Base-by-base conservation (phyloP, 2,888 invertebrate species). In the Epirrita christyi region DNA sequence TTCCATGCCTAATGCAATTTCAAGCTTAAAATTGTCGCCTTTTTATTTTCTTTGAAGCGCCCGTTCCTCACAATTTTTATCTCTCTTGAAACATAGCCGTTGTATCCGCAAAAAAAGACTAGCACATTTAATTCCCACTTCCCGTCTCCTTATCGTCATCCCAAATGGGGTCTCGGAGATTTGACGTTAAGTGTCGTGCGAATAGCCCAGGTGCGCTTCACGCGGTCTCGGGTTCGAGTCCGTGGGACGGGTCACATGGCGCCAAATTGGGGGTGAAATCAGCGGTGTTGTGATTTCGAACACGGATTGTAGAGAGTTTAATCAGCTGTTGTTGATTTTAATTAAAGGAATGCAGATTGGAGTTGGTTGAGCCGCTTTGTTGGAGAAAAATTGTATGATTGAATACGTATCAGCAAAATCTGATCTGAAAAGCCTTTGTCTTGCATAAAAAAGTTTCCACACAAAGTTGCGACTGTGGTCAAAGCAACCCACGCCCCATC, bases 191-290 rank as follows among this genome's bases (percentile, higher is more conserved):
- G 79, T 77, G 77, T 64, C 75, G 79, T 79, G 79, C 52, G 79
- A 79, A 49, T 41, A 14, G 27, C 46, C n/a, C 78, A 76, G 74
- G 71, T 76, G 79, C 46, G 29, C 34, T 36, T 66, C 68, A 48
- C 71, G 56, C 58, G 53, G 54, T 61, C 67, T 66, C 64, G 37
- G 40, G 48, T 65, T 61, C 61, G 61, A 43, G 29, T 50, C 46
- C 28, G 58, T 61, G 61, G 21, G 54, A 62, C 49, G 64, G 56
- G 57, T 64, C 78, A 80, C 71, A 72, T 65, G 55, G 49, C 56
- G 53, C 59, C 68, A 79, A n/a, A 76, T 79, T 73, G 76, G 71
- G 78, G 80, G 68, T 77, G 72, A 75, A 79, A 74, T 73, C 55
- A 48, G 44, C 34, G 48, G 32, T 46, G 42, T 47, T 51, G 50